phyloP scores from a whole-genome alignment of 2,797 vertebrate genomes.

The Microhierax caerulescens region DNA sequence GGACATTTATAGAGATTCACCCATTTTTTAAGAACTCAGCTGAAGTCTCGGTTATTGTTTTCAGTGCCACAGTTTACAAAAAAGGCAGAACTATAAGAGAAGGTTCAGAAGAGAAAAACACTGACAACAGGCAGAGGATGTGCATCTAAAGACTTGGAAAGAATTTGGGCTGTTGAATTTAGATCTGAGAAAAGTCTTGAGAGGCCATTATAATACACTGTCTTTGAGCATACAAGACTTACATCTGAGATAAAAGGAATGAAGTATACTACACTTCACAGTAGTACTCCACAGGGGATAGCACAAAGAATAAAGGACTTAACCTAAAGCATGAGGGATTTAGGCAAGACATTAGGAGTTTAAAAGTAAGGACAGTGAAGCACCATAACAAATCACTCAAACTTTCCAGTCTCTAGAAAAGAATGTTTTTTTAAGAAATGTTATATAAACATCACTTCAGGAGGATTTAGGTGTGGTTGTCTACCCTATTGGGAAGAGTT shows the following conservation, averaged over 20 bases:
- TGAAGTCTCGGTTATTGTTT: neutral
- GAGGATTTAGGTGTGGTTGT: neutral
- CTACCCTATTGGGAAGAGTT: neutral
- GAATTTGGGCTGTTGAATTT: neutral
- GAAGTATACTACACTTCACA: fast-evolving
- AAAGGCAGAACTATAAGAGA: neutral
- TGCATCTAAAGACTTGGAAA: neutral
- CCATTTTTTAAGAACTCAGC: neutral
- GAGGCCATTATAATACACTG: neutral
- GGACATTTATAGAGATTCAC: neutral
- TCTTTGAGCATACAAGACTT: fast-evolving
- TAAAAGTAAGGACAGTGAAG: neutral
- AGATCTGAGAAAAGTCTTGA: neutral
- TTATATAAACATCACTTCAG: neutral
- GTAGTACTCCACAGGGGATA: neutral
- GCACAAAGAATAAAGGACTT: neutral
- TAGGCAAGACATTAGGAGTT: neutral
- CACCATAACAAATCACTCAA: neutral
- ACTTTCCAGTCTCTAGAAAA: neutral
- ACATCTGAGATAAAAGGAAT: neutral
- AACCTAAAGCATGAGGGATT: neutral
- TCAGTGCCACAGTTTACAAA: neutral
- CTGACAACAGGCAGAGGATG: neutral
- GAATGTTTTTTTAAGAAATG: neutral
- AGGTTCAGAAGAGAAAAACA: neutral